A percentile compares a stretch with the other conserved stretches of the same genome.
Conservation (phyloP, 2,888 invertebrate genomes). For the Julus scandinavius region DNA sequence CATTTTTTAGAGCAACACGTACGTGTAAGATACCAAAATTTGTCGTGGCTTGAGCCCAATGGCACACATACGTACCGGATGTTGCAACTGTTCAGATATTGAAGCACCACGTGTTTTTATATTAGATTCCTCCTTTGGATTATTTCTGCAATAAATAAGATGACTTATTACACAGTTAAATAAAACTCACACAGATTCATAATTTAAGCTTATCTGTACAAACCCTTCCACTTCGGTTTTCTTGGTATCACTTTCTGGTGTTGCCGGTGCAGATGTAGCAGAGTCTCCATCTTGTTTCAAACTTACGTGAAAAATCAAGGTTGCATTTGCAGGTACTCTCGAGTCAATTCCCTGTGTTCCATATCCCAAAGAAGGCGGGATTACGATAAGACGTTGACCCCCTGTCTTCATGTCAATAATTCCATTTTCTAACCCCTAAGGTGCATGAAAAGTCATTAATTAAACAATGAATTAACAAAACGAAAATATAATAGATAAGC, state of each 20-base stretch:
- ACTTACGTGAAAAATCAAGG: constrained; percentile 44
- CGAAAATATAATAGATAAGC: no score
- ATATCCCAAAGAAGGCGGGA: constrained; percentile 49
- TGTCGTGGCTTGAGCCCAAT: no score
- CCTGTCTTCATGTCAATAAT: constrained; percentile 45
- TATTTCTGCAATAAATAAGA: constrained; percentile 48
- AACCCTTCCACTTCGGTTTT: constrained; percentile 25
- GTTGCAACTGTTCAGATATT: constrained; percentile 57
- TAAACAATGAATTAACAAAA: constrained; percentile 6
- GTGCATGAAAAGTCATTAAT: background rate
- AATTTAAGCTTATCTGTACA: background rate
- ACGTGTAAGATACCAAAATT: no score
- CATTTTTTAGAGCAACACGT: no score
- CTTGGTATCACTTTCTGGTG: background rate
- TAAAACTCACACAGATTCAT: background rate
- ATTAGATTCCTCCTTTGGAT: constrained; percentile 53
- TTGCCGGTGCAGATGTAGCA: background rate
- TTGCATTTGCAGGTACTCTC: constrained; percentile 51
- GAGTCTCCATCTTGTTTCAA: background rate
- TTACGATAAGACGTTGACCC: constrained; percentile 50
- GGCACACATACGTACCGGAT: constrained; percentile 33
- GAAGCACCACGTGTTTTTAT: constrained; percentile 57
- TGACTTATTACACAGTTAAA: background rate
- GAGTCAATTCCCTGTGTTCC: background rate
- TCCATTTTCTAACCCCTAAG: constrained; percentile 51